These are phyloP conservation scores for Scortum barcoo DNA, from an alignment of 2,113 vertebrate genomes.

Conservation along the genomic window DNA sequence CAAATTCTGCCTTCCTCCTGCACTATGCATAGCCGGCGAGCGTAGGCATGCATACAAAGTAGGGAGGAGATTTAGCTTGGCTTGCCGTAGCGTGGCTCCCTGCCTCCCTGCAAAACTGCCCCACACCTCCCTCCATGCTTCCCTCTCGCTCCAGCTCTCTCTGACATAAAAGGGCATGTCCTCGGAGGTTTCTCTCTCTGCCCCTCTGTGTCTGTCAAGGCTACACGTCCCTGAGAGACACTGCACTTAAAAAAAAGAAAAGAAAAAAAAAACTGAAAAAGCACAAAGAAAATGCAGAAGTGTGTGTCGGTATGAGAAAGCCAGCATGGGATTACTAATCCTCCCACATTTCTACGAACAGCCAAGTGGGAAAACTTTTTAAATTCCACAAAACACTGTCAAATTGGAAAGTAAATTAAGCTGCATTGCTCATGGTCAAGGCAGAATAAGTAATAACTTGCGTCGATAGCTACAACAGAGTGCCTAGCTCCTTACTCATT, in stretches of 20 bases:
- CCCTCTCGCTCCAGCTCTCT: constrained; percentile 33
- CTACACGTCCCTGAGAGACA: constrained; percentile 45
- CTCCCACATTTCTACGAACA: constrained; percentile 20
- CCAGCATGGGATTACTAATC: constrained; percentile 24
- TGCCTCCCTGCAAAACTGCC: constrained; percentile 34
- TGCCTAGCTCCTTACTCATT: constrained; percentile 38
- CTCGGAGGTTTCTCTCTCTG: constrained; percentile 65
- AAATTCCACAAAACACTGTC: constrained; percentile 25
- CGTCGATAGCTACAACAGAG: constrained; percentile 22
- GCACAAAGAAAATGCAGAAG: constrained; percentile 15
- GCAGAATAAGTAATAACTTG: constrained; percentile 34
- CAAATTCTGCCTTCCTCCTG: constrained; percentile 73
- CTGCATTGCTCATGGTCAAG: constrained; percentile 16
- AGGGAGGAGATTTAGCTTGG: constrained; percentile 73
- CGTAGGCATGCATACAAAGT: constrained; percentile 77
- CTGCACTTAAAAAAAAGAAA: constrained; percentile 4
- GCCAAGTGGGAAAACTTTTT: constrained; percentile 18
- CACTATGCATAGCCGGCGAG: constrained; percentile 66
- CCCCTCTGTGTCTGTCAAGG: constrained; percentile 46
- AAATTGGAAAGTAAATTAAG: constrained; percentile 16
- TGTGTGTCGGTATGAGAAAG: constrained; percentile 12
- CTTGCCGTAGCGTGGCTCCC: constrained; percentile 59
- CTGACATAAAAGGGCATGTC: constrained; percentile 74
- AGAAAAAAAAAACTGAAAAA: too few species aligned
- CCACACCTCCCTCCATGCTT: constrained; percentile 36